Conservation (phyloP, 2,797 vertebrate genomes). For the Clarias laeviceps region DNA sequence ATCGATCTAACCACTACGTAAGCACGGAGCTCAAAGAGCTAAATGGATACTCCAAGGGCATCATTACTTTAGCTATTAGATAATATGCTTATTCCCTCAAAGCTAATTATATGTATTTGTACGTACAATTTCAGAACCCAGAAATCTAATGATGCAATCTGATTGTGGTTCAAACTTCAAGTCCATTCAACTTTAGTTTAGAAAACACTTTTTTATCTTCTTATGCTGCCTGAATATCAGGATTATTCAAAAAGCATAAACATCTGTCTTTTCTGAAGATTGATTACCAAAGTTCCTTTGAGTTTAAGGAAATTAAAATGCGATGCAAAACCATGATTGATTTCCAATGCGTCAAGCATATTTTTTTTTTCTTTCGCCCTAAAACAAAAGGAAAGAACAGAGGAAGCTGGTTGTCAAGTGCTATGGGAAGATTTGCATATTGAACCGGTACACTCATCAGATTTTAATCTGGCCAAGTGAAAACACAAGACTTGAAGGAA, state of each 20-base stretch:
- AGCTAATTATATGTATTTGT: slow-evolving; percentile 22
- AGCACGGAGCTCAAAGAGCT: slow-evolving; percentile 10
- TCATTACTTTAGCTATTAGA: slow-evolving; percentile 34
- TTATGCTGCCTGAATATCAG: not conserved
- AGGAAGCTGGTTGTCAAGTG: not conserved
- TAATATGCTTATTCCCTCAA: slow-evolving; percentile 16
- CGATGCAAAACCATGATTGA: slow-evolving; percentile 10
- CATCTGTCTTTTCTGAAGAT: slow-evolving; percentile 11
- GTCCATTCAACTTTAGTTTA: not conserved
- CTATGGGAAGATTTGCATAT: not conserved
- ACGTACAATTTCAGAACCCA: not conserved
- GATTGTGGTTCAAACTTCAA: slow-evolving; percentile 3
- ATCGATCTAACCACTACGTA: slow-evolving; percentile 8
- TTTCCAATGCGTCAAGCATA: not conserved
- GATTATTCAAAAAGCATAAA: slow-evolving; percentile 12
- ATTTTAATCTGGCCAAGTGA: not conserved
- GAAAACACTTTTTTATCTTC: not conserved
- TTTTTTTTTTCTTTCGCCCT: not conserved
- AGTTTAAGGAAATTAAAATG: slow-evolving; percentile 14
- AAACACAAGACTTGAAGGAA: not conserved
- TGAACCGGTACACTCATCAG: not conserved
- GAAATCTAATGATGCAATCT: slow-evolving; percentile 10
- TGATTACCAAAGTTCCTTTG: not conserved
- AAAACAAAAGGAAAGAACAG: slow-evolving; percentile 14
- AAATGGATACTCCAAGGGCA: slow-evolving; percentile 25